phyloP scores from a whole-genome alignment of 2,888 invertebrate genomes.

The Epirrita christyi region DNA sequence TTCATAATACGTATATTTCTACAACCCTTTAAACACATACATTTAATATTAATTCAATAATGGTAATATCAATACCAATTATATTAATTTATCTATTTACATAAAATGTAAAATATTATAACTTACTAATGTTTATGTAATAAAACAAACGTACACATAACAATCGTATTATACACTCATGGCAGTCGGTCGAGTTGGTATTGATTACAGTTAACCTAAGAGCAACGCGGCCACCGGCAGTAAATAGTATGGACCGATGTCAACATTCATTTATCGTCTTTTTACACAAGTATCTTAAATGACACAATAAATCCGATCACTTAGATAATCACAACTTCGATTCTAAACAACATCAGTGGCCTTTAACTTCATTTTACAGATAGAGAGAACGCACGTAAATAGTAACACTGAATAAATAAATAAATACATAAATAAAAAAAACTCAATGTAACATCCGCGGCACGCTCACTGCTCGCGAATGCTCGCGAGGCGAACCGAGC shows the following conservation, averaged over 20 bases:
- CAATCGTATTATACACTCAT: slow-evolving; percentile 55
- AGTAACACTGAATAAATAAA: slow-evolving; percentile 28
- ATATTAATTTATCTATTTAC: slow-evolving; percentile 55
- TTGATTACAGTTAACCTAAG: too few species aligned
- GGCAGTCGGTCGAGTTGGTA: slow-evolving; percentile 53
- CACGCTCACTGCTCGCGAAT: slow-evolving; percentile 32
- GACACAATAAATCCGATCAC: slow-evolving; percentile 40
- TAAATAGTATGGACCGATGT: slow-evolving; percentile 42
- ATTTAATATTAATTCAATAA: slow-evolving; percentile 56
- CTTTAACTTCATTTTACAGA: slow-evolving; percentile 9
- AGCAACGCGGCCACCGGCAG: too few species aligned
- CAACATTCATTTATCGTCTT: slow-evolving; percentile 38
- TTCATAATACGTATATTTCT: slow-evolving; percentile 64
- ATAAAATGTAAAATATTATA: slow-evolving; percentile 47
- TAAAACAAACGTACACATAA: slow-evolving; percentile 52
- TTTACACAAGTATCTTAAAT: slow-evolving; percentile 45
- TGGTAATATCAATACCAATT: slow-evolving; percentile 46
- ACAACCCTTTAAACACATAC: slow-evolving; percentile 60
- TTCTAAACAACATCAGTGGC: slow-evolving; percentile 22
- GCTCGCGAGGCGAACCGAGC: slow-evolving; percentile 35
- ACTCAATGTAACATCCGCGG: slow-evolving; percentile 23
- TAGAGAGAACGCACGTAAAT: slow-evolving; percentile 25
- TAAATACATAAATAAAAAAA: slow-evolving; percentile 33
- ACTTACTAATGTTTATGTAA: slow-evolving; percentile 38
- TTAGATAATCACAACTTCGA: slow-evolving; percentile 27